Evolutionary conservation across 2,113 vertebrate genomes (phyloP).

Genomic region (Meriones unguiculatus): DNA sequence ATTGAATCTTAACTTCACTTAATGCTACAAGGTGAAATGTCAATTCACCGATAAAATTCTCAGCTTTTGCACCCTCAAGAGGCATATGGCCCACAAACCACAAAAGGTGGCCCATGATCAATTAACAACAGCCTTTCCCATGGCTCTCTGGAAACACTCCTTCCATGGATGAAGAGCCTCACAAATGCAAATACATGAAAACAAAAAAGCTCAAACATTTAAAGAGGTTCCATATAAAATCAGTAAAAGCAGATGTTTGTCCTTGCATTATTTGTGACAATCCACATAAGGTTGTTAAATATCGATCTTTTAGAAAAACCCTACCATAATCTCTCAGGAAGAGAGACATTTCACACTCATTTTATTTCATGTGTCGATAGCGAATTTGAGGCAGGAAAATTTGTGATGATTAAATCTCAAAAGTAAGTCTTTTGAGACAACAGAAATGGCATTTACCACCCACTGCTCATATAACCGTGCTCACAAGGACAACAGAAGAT

Average conservation of each 20-base stretch:
- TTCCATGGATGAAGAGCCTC: background rate
- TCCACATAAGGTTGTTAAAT: background rate
- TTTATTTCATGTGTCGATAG: background rate
- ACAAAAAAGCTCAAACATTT: background rate
- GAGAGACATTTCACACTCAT: background rate
- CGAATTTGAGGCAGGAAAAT: background rate
- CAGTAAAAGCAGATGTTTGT: background rate
- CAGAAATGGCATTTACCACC: background rate
- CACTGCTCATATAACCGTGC: background rate
- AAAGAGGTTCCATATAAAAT: background rate
- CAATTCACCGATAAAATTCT: conserved; percentile 60
- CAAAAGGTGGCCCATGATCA: conserved; percentile 58
- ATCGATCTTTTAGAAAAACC: conserved; percentile 5
- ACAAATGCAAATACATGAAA: background rate
- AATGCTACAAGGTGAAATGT: conserved; percentile 59
- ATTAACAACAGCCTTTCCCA: conserved; percentile 61
- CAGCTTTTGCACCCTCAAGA: conserved; percentile 52
- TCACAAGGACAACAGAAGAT: background rate
- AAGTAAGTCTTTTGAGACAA: conserved; percentile 13
- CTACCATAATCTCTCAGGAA: background rate
- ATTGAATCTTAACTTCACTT: conserved; percentile 72
- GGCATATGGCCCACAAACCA: conserved; percentile 67
- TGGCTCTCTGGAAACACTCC: background rate
- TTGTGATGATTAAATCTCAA: background rate
- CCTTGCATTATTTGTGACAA: background rate